Evolutionary conservation across 2,888 invertebrate genomes (phyloP).

Genomic region (Aphrophora alni): DNA sequence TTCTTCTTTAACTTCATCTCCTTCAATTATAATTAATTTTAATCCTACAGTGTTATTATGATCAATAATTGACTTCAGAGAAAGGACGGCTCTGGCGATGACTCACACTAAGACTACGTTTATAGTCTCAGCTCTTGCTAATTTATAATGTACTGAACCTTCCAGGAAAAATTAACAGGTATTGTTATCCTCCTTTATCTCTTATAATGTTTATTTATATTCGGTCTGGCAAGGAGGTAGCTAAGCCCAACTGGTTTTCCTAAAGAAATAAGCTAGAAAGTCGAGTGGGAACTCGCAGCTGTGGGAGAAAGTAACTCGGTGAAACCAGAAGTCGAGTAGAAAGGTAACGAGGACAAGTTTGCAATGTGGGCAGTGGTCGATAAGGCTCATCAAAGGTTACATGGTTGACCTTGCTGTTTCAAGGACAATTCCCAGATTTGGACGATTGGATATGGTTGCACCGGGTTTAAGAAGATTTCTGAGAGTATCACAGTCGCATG

Average conservation of each 20-base stretch:
- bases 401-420: not conserved
- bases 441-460: not conserved
- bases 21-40: too few relatives aligned
- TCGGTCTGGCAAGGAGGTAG: not conserved
- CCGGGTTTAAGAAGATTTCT: not conserved
- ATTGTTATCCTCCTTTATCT: not conserved
- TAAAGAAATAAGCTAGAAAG: slow-evolving; percentile 6
- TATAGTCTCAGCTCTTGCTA: too few relatives aligned
- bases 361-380: not conserved
- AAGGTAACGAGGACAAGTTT: not conserved
- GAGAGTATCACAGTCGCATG: too few relatives aligned
- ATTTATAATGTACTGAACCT: too few relatives aligned
- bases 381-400: not conserved
- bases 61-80: too few relatives aligned
- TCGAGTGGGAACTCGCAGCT: not conserved
- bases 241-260: not conserved
- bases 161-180: not conserved
- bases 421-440: not conserved
- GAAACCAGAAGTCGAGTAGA: slow-evolving; percentile 7
- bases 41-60: too few relatives aligned
- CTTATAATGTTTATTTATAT: not conserved
- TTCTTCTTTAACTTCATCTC: too few relatives aligned
- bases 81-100: too few relatives aligned
- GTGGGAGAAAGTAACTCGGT: not conserved
- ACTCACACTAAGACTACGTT: too few relatives aligned